Conservation (phyloP, 2,113 vertebrate species). For the Lycaon pictus region DNA sequence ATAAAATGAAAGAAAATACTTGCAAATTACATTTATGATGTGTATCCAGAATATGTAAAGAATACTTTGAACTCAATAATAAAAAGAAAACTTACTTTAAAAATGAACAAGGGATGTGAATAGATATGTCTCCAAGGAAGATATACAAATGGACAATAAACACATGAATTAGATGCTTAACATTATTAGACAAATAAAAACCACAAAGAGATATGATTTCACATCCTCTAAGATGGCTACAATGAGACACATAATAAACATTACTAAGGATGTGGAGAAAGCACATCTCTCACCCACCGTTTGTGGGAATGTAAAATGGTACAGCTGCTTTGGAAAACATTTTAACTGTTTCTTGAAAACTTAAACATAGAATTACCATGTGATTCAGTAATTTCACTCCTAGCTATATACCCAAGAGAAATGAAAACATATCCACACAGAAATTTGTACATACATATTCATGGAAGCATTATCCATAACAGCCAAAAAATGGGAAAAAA, state of each 20-base stretch:
- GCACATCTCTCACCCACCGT: background rate
- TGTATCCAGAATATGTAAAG: background rate
- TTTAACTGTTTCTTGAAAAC: background rate
- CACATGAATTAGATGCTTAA: background rate
- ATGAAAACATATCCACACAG: background rate
- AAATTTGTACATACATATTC: background rate
- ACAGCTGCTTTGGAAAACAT: background rate
- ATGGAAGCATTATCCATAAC: background rate
- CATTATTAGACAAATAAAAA: background rate
- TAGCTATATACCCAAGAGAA: background rate
- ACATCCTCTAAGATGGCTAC: background rate
- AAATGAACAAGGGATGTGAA: background rate
- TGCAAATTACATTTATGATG: background rate
- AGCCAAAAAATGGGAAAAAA: background rate
- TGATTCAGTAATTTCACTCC: background rate
- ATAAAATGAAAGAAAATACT: background rate
- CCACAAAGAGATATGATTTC: background rate
- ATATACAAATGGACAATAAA: background rate
- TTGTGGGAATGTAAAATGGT: background rate
- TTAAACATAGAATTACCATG: background rate
- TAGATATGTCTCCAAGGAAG: background rate
- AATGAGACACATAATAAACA: background rate
- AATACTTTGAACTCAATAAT: background rate
- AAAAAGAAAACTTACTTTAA: background rate
- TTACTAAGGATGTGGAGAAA: background rate